phyloP scores from a whole-genome alignment of 2,113 vertebrate species.

The Entosphenus tridentatus region DNA sequence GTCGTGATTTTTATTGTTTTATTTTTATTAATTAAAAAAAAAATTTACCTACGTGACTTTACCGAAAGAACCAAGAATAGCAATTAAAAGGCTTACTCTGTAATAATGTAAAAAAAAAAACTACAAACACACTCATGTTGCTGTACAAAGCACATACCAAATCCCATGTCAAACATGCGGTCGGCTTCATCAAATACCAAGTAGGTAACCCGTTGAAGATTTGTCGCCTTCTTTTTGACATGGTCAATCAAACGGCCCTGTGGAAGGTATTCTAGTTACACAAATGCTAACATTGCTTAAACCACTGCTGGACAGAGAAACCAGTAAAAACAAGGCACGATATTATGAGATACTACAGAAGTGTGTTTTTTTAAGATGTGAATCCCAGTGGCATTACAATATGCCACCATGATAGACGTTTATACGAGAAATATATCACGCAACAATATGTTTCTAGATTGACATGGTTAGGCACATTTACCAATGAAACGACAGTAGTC shows the following conservation, averaged over 20 bases:
- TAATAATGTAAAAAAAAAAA: neutral
- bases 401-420: neutral
- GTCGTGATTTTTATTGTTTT: too few relatives aligned
- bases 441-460: too few relatives aligned
- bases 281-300: neutral
- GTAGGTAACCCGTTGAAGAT: slow-evolving; percentile 80
- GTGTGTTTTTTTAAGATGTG: neutral
- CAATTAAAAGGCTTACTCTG: neutral
- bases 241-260: slow-evolving; percentile 95
- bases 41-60: too few relatives aligned
- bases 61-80: too few relatives aligned
- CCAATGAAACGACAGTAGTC: too few relatives aligned
- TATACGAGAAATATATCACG: neutral
- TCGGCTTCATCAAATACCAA: slow-evolving; percentile 97
- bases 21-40: too few relatives aligned
- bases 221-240: slow-evolving; percentile 95
- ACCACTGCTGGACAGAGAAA: neutral
- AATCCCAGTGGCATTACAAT: too few relatives aligned
- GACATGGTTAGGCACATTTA: too few relatives aligned
- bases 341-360: neutral
- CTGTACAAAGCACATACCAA: slow-evolving; percentile 35
- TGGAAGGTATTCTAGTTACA: neutral
- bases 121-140: neutral
- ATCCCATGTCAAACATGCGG: slow-evolving; percentile 98
- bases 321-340: neutral